phyloP scores from a whole-genome alignment of 2,113 vertebrate genomes.

The Oxygymnocypris stewartii region DNA sequence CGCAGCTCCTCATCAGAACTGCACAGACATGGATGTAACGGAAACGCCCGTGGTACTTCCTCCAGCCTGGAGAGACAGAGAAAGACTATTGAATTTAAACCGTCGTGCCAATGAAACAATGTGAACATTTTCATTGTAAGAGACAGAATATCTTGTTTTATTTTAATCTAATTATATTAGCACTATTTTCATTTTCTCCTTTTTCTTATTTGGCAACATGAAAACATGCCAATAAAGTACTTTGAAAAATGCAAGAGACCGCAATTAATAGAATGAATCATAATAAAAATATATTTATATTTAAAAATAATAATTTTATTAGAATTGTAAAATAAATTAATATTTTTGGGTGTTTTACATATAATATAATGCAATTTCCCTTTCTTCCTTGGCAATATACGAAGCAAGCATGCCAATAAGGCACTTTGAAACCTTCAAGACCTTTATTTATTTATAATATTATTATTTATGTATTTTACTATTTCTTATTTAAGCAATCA shows the following conservation, averaged over 20 bases:
- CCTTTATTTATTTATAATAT: background rate
- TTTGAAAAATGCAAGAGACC: background rate
- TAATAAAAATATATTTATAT: too few species aligned
- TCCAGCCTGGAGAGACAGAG: conserved; percentile 77
- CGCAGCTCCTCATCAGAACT: conserved; percentile 85
- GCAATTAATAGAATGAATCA: too few species aligned
- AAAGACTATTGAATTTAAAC: background rate
- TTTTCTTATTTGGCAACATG: too few species aligned
- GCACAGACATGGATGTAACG: conserved; percentile 86
- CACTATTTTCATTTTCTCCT: background rate
- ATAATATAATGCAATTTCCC: background rate
- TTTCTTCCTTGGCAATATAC: background rate
- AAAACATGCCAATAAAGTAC: background rate
- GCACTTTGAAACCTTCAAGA: background rate
- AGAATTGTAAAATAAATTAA: too few species aligned
- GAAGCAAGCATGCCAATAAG: background rate
- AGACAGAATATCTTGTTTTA: background rate
- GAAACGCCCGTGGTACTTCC: conserved; percentile 85
- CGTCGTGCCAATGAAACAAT: background rate
- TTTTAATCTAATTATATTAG: background rate
- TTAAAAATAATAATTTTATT: too few species aligned
- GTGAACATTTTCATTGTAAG: background rate
- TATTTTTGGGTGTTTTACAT: background rate
- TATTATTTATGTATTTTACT: background rate
- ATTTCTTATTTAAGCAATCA: background rate